Evolutionary conservation across 1,140 invertebrate genomes (phyloP), one percentile per base, ranked within the genome.

Genomic region (Globodera rostochiensis): DNA sequence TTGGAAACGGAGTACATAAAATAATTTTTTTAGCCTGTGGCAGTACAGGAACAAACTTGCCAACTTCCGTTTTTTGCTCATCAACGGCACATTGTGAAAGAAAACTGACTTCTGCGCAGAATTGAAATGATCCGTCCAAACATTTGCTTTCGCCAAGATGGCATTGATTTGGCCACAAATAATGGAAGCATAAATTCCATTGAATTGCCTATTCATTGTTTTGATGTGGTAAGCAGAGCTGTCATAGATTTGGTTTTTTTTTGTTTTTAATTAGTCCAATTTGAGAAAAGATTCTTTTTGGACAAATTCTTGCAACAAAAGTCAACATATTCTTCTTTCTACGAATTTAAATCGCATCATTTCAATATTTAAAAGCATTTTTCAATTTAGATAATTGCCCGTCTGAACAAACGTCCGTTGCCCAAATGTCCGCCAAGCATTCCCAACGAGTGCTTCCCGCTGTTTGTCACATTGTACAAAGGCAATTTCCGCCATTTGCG

Each of bases 391-490:
- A 67, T 74, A 74, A 71, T 82, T 69, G 76, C 80, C 5, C 79
- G 66, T 21, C 66, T 88, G 3, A 80, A 82, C n/a, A 80, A 79
- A 19, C 71, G 80, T 13, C 70, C 67, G 8, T 36, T 73, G 13
- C 87, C 87, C 49, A 69, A 74, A 66, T 80, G 80, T 25, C 87
- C 87, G 36, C 60, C 25, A 9, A 70, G 19, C 64, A 88, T 87
- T 77, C 86, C 87, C 1, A 84, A 87, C 74, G 80, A 80, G 19
- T 84, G 82, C 64, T 79, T 87, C 81, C 91, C 91, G 69, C 84
- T 92, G 75, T 92, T 92, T 89, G 91, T 92, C 8, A 92, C 91
- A 50, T 92, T 91, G 91, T 91, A 91, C 82, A 90, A 90, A 70
- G 91, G 91, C 13, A 79, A 86, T 66, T 90, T 91, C 49, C 83